Conservation (phyloP, 2,888 invertebrate genomes). For the Himalopsyche kuldschensis region DNA sequence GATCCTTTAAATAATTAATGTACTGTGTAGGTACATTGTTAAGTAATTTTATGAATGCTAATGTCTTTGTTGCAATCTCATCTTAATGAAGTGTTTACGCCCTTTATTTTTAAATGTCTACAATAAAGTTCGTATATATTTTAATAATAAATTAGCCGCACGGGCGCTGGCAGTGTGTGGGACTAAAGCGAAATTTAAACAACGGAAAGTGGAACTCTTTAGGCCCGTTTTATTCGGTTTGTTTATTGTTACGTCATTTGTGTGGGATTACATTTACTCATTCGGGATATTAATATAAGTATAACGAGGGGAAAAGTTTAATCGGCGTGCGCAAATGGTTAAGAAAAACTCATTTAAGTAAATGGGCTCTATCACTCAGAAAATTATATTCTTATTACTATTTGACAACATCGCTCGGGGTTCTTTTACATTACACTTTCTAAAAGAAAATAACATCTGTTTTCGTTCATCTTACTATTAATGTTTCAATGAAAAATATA, state of each 20-base stretch:
- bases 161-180: background rate
- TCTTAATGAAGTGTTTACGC: background rate
- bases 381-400: background rate
- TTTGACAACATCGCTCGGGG: background rate
- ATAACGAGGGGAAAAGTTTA: background rate
- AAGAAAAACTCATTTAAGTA: background rate
- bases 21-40: background rate
- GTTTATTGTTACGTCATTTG: constrained; percentile 1
- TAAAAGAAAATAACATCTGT: too few species aligned
- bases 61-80: background rate
- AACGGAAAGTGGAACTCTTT: background rate
- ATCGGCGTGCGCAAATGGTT: too few species aligned
- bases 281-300: background rate
- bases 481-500: too few species aligned
- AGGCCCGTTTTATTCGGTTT: background rate
- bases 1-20: background rate
- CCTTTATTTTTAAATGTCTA: background rate
- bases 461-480: too few species aligned
- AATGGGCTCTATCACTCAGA: background rate
- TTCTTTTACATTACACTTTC: background rate
- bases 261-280: background rate
- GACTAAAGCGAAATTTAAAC: background rate
- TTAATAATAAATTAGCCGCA: background rate
- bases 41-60: background rate
- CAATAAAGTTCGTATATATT: background rate